phyloP scores from a whole-genome alignment of 2,113 vertebrate genomes.

The Struthio camelus region DNA sequence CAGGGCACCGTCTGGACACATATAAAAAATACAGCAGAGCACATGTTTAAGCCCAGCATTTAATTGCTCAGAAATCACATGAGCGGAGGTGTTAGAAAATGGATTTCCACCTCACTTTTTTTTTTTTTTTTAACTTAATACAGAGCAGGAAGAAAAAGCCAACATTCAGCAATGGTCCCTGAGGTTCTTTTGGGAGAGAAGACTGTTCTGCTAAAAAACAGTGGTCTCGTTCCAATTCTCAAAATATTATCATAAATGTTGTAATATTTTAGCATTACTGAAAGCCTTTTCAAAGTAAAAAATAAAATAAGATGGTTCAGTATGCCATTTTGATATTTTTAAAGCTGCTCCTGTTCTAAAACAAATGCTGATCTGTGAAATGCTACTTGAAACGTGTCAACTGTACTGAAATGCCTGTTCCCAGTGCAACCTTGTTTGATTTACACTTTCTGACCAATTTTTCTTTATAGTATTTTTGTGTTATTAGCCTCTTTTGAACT shows the following conservation, averaged over 20 bases:
- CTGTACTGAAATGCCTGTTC: neutral
- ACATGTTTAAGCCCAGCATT: neutral
- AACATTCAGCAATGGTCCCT: neutral
- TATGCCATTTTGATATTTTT: neutral
- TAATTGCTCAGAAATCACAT: neutral
- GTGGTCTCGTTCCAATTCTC: neutral
- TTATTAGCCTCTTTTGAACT: constrained; percentile 16
- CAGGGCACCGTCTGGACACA: no score
- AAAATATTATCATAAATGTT: constrained; percentile 4
- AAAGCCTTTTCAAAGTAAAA: constrained; percentile 22
- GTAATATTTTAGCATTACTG: neutral
- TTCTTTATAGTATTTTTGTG: constrained; percentile 4
- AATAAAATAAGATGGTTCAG: neutral
- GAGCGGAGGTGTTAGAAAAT: neutral
- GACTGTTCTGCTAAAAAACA: neutral
- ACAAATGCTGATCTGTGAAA: constrained; percentile 20
- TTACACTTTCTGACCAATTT: constrained; percentile 31
- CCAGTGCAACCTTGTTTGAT: neutral
- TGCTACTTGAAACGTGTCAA: neutral
- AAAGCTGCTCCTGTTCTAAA: neutral
- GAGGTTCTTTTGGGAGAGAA: neutral
- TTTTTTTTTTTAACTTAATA: neutral
- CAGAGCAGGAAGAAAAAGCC: neutral
- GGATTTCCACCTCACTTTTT: accelerated
- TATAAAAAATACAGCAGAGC: neutral